Base-by-base conservation (phyloP, 2,888 invertebrate genomes). In the Epistrophe eligans region DNA sequence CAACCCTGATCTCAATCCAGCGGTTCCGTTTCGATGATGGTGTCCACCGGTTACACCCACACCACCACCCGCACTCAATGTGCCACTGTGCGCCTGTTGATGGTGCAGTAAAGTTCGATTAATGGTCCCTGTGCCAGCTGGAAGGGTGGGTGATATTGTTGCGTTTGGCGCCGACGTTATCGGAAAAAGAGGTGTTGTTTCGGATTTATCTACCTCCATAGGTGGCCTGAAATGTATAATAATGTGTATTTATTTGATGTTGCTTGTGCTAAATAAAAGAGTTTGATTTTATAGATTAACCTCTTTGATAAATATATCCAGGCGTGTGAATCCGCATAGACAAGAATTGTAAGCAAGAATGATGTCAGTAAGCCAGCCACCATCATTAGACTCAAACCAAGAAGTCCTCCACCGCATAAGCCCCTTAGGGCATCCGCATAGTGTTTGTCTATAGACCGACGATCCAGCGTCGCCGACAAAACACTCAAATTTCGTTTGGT, bases 241-340 rank as follows among this genome's bases (percentile, higher is more conserved):
- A 57, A 79, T n/a, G 48, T 32, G 2, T 24, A 62, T 1, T 43
- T 24, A 28, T 38, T 19, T 15, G 35, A 35, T 17, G 55, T 35
- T 43, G 57, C 17, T 24, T 19, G 10, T 57, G 11, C 8, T 19
- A 17, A 50, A n/a, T 24, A 38, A 19, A 66, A 48, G 4, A 66
- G 10, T 67, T 9, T 55, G 15, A 13, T 52, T 45, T 48, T n/a
- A 45, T 24, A n/a, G n/a, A 77, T 88, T 94, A 92, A 98, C 98
- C 97, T 97, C 92, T 97, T 97, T 91, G 97, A 96, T 89, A 98
- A 97, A 92, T 98, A 98, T 91, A 98, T 98, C 98, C 99, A 99
- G 38, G 98, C 98, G 92, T 98, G 98, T 9, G 98, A 98, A 92
- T 98, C 98, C 79, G 98, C 96, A 94, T 98, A 97, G 67, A 98